phyloP scores from a whole-genome alignment of 2,797 vertebrate genomes.

The Ficedula albicollis region DNA sequence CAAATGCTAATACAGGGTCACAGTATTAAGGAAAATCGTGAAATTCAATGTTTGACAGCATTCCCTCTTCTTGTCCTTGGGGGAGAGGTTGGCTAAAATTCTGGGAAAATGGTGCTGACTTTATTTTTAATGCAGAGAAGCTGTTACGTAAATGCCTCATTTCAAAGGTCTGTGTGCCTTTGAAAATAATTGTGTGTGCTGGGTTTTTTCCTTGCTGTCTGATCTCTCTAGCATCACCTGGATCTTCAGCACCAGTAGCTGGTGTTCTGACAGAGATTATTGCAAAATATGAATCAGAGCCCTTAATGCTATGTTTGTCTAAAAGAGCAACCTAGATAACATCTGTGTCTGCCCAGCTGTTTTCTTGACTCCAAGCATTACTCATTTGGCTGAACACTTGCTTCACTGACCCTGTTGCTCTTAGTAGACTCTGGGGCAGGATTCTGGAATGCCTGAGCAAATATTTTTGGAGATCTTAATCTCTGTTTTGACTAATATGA shows the following conservation, averaged over 20 bases:
- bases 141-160: background rate
- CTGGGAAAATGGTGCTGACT: background rate
- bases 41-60: background rate
- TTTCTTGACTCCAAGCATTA: background rate
- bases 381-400: background rate
- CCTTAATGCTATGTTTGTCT: background rate
- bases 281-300: background rate
- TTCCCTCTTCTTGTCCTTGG: background rate
- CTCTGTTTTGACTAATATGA: background rate
- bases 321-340: background rate
- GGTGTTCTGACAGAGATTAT: background rate
- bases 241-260: background rate
- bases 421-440: background rate
- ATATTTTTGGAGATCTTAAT: background rate
- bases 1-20: background rate
- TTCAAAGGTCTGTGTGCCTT: background rate
- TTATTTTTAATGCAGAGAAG: background rate
- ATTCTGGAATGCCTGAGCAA: constrained; percentile 1
- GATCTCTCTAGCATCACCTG: background rate
- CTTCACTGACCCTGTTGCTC: background rate
- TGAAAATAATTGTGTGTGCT: background rate
- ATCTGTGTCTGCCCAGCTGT: background rate
- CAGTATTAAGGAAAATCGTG: background rate
- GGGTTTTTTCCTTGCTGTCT: background rate
- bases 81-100: background rate